These are phyloP conservation scores for Cantharis rustica DNA, from an alignment of 2,888 invertebrate species.

Conservation along the genomic window DNA sequence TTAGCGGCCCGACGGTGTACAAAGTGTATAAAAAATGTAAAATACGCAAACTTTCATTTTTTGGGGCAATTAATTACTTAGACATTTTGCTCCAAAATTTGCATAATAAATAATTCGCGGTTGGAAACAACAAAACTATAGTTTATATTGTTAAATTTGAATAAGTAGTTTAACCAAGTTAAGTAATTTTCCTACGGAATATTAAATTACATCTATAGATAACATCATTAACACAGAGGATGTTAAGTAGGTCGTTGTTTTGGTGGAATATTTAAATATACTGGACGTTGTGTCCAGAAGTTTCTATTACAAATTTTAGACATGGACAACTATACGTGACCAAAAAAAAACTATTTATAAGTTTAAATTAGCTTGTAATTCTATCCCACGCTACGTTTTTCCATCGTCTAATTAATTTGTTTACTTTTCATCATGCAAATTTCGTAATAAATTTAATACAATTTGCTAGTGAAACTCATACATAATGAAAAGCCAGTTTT, in stretches of 20 bases:
- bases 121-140: background rate
- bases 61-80: background rate
- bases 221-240: background rate
- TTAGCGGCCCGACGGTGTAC: too few species aligned
- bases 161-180: background rate
- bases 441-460: background rate
- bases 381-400: too few species aligned
- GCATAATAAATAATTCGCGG: background rate
- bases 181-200: background rate
- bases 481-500: background rate
- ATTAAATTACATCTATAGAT: background rate
- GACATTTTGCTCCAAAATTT: background rate
- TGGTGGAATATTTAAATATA: background rate
- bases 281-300: background rate
- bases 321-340: too few species aligned
- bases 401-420: background rate
- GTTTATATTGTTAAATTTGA: background rate
- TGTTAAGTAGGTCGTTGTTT: background rate
- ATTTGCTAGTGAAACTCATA: background rate
- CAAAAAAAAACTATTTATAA: background rate
- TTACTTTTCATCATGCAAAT: background rate
- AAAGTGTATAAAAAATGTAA: too few species aligned
- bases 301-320: too few species aligned
- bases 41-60: too few species aligned
- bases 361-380: background rate